Conservation (phyloP, 1,140 invertebrate genomes). For the Thereuonema tuberculata region DNA sequence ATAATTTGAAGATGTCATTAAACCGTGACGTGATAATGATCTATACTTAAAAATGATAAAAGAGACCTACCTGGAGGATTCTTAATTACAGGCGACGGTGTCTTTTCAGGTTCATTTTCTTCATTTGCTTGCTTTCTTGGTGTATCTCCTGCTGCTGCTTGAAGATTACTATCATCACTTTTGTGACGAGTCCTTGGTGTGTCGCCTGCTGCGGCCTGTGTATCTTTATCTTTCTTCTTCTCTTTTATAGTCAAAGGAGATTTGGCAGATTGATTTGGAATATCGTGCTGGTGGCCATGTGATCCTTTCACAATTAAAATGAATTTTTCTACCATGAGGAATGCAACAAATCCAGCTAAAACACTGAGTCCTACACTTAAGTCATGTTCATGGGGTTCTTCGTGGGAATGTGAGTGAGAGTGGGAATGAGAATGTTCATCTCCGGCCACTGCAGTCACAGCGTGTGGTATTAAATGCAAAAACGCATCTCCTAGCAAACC, state of each 20-base stretch:
- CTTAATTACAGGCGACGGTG: no score
- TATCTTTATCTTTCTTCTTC: constrained; percentile 21
- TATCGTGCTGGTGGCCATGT: constrained; percentile 47
- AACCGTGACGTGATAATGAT: no score
- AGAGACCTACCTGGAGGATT: no score
- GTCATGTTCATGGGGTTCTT: constrained; percentile 49
- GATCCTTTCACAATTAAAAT: constrained; percentile 76
- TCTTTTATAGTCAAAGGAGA: constrained; percentile 12
- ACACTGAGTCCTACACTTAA: constrained; percentile 80
- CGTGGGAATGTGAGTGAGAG: constrained; percentile 34
- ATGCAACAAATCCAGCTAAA: constrained; percentile 75
- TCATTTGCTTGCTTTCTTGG: neutral
- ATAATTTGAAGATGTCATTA: no score
- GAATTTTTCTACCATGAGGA: constrained; percentile 83
- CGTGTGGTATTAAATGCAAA: constrained; percentile 91
- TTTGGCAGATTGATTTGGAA: constrained; percentile 17
- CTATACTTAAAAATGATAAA: no score
- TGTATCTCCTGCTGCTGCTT: constrained; percentile 8
- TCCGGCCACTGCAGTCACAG: constrained; percentile 36
- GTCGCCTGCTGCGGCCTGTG: neutral
- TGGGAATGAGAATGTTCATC: constrained; percentile 39
- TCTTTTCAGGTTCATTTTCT: no score
- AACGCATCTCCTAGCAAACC: constrained; percentile 92
- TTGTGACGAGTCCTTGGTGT: constrained; percentile 8
- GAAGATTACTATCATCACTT: constrained; percentile 18